phyloP scores from a whole-genome alignment of 1,140 invertebrate species.

The Himalopsyche phryganea region DNA sequence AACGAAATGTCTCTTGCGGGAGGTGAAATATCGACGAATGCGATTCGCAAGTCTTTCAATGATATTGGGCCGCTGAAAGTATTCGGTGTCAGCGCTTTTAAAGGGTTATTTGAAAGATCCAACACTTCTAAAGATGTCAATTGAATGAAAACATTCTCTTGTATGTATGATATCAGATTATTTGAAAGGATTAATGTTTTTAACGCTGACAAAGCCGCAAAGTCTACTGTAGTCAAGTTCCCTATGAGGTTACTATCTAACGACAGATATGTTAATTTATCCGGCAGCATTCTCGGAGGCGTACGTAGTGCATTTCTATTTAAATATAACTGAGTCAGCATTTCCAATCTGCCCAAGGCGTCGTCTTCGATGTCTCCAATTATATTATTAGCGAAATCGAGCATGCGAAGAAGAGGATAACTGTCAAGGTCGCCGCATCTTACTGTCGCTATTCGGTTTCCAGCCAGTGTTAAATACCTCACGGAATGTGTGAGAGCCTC shows the following conservation, averaged over 20 bases:
- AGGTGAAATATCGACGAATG: constrained; percentile 60
- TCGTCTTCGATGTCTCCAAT: constrained; percentile 79
- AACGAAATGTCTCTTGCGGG: constrained; percentile 62
- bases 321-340: constrained; percentile 73
- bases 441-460: constrained; percentile 71
- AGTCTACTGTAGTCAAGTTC: constrained; percentile 61
- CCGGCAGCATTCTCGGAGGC: constrained; percentile 58
- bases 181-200: constrained; percentile 66
- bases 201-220: constrained; percentile 66
- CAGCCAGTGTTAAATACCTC: constrained; percentile 69
- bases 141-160: constrained; percentile 65
- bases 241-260: constrained; percentile 58
- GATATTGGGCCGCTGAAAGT: constrained; percentile 63
- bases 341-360: constrained; percentile 76
- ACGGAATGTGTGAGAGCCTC: constrained; percentile 81
- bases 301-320: constrained; percentile 68
- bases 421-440: constrained; percentile 84
- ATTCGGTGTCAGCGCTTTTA: constrained; percentile 62
- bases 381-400: constrained; percentile 79
- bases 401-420: constrained; percentile 75
- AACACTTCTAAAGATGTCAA: constrained; percentile 63
- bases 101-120: constrained; percentile 74
- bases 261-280: constrained; percentile 50
- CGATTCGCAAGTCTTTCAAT: constrained; percentile 64
- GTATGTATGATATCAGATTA: constrained; percentile 64